Percentiles rank a stretch among this genome's conserved stretches.
Evolutionary conservation across 2,797 vertebrate genomes (phyloP).

Genomic region (Malurus leucopterus): DNA sequence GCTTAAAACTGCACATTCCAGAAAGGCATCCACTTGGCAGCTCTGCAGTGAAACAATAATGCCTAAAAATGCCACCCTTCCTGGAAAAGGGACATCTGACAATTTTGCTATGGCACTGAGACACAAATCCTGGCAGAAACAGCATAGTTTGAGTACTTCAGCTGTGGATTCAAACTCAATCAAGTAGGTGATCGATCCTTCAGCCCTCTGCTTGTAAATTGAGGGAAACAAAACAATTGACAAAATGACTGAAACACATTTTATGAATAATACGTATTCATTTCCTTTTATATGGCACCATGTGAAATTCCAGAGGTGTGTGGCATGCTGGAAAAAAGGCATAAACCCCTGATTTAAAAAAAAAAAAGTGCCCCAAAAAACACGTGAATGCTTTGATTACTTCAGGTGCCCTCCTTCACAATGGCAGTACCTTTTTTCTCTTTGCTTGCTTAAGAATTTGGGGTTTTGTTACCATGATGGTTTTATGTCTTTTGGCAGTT

Average conservation of each 20-base stretch:
- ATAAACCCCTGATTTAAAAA: not conserved
- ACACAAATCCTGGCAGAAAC: not conserved
- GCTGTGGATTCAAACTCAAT: not conserved
- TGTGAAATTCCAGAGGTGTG: not conserved
- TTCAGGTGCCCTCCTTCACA: not conserved
- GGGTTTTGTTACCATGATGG: not conserved
- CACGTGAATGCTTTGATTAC: not conserved
- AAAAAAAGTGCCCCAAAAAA: not conserved
- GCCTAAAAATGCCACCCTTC: not conserved
- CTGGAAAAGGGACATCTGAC: not conserved
- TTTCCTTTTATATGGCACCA: not conserved
- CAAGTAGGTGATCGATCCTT: not conserved
- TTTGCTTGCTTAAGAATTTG: not conserved
- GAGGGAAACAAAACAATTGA: not conserved
- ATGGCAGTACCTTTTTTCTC: not conserved
- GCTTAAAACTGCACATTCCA: not conserved
- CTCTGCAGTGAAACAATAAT: not conserved
- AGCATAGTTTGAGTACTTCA: not conserved
- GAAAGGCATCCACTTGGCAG: not conserved
- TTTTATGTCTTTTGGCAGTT: not conserved
- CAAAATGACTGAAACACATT: not conserved
- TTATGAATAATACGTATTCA: not conserved
- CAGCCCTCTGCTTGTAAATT: not conserved
- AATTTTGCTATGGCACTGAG: not conserved
- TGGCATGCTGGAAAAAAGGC: not conserved